Evolutionary conservation across 1,140 invertebrate species (phyloP), one percentile per base, ranked within the genome.

Genomic region (Drosophila sulfurigaster): DNA sequence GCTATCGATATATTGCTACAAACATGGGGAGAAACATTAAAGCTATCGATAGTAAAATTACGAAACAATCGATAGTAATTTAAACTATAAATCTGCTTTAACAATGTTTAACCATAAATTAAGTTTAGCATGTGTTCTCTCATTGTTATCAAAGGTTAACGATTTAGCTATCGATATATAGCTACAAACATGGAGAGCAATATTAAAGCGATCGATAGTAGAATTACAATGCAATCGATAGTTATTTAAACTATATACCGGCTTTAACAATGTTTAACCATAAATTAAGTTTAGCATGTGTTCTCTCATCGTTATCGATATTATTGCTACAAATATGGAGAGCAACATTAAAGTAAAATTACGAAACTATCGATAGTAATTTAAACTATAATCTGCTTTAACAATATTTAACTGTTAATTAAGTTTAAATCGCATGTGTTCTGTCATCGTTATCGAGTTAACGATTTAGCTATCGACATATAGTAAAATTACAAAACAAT

Each of bases 401-500:
- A 25, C 20, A 25, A 25, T 25, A 3, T 25, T 25, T 25, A 25
- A 25, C 20, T 3, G 4, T 25, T 4, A 25, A 25, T 25, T 25
- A 25, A 25, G 3, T 25, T 7, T 38, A 2, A n/a, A n/a, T n/a
- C n/a, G 35, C 6, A 10, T 38, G 41, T 43, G 2, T 3, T 43
- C 41, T n/a, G 3, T 13, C n/a, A 43, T 43, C n/a, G 41, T 43
- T 54, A 64, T 64, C 62, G 35, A 64, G n/a, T n/a, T n/a, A n/a
- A n/a, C n/a, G n/a, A n/a, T n/a, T n/a, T n/a, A n/a, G n/a, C 3
- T 0, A 41, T 11, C 38, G 38, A 41, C n/a, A 41, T 11, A 41
- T 41, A 41, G 38, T 41, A 32, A 25, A 25, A 25, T 25, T 25
- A 25, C 20, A 25, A 25, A 25, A 25, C 20, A 25, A 25, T 25